Conservation (phyloP, 2,113 vertebrate species). For the Dipodomys stephensi region DNA sequence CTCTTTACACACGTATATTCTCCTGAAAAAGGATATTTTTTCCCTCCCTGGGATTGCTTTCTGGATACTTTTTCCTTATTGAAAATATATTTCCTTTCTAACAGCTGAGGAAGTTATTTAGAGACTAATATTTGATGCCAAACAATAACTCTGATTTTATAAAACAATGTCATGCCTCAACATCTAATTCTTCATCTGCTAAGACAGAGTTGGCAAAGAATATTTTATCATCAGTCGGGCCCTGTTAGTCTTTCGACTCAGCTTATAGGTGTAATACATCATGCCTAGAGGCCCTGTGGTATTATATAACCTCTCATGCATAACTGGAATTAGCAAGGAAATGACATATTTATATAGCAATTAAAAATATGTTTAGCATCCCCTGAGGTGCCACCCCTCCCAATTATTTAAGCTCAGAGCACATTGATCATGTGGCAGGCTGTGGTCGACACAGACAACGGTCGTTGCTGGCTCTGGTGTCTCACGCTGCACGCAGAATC, state of each 20-base stretch:
- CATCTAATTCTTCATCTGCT: slow-evolving; percentile 74
- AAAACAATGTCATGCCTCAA: slow-evolving; percentile 56
- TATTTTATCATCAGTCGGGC: slow-evolving; percentile 61
- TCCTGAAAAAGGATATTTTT: slow-evolving; percentile 32
- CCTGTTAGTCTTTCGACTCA: slow-evolving; percentile 60
- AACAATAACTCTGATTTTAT: slow-evolving; percentile 64
- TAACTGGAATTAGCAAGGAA: slow-evolving; percentile 82
- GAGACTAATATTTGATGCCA: slow-evolving; percentile 45
- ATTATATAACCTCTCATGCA: slow-evolving; percentile 71
- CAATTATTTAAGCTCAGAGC: slow-evolving; percentile 79
- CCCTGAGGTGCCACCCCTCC: slow-evolving; percentile 73
- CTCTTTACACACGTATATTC: not conserved
- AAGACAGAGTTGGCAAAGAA: slow-evolving; percentile 61
- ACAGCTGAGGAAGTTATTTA: slow-evolving; percentile 70
- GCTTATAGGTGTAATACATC: slow-evolving; percentile 75
- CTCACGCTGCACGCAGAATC: slow-evolving; percentile 23
- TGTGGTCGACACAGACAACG: slow-evolving; percentile 57
- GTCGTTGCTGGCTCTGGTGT: slow-evolving; percentile 55
- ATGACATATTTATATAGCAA: slow-evolving; percentile 83
- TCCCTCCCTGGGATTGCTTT: not conserved
- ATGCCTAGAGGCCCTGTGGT: slow-evolving; percentile 48
- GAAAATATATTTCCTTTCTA: slow-evolving; percentile 68
- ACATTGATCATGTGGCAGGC: slow-evolving; percentile 68
- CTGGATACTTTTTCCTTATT: not conserved
- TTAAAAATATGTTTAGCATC: slow-evolving; percentile 84